Evolutionary conservation across 2,113 vertebrate genomes (phyloP).

Genomic region (Apeltes quadracus): DNA sequence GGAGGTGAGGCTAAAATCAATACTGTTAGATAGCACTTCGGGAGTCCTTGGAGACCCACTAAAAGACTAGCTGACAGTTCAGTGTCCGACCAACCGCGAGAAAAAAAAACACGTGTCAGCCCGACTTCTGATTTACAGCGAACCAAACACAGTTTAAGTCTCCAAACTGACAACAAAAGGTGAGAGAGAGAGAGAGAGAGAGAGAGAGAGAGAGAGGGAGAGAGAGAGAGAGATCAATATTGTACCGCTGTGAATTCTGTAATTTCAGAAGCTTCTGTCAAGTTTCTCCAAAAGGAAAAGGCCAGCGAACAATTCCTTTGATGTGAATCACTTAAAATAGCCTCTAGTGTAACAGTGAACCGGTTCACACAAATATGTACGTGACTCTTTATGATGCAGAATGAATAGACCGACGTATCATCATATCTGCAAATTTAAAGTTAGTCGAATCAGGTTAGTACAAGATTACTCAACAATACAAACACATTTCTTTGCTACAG

Average conservation of each 20-base stretch:
- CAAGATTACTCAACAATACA: slow-evolving; percentile 14
- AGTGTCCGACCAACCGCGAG: slow-evolving; percentile 49
- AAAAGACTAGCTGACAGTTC: slow-evolving; percentile 71
- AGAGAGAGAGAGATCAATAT: slow-evolving; percentile 50
- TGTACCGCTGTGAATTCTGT: slow-evolving; percentile 33
- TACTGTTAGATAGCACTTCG: slow-evolving; percentile 56
- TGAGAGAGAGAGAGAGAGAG: slow-evolving; percentile 30
- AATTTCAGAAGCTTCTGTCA: background rate
- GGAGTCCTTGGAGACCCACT: slow-evolving; percentile 57
- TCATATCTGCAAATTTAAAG: slow-evolving; percentile 38
- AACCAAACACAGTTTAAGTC: slow-evolving; percentile 41
- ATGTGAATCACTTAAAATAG: slow-evolving; percentile 21
- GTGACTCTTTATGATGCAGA: slow-evolving; percentile 10
- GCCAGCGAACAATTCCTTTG: slow-evolving; percentile 9
- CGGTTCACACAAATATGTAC: slow-evolving; percentile 20
- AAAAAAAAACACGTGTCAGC: slow-evolving; percentile 60
- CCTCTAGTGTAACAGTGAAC: background rate
- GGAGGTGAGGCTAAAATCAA: slow-evolving; percentile 64
- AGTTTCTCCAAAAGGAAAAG: slow-evolving; percentile 17
- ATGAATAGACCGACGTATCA: slow-evolving; percentile 18
- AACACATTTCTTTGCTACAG: slow-evolving; percentile 77
- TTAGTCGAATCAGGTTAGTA: slow-evolving; percentile 19
- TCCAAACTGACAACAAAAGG: slow-evolving; percentile 49
- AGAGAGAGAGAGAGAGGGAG: no score
- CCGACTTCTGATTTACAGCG: slow-evolving; percentile 53